Base-by-base conservation (phyloP, 2,888 invertebrate genomes). In the Acanthococcus lagerstroemiae region DNA sequence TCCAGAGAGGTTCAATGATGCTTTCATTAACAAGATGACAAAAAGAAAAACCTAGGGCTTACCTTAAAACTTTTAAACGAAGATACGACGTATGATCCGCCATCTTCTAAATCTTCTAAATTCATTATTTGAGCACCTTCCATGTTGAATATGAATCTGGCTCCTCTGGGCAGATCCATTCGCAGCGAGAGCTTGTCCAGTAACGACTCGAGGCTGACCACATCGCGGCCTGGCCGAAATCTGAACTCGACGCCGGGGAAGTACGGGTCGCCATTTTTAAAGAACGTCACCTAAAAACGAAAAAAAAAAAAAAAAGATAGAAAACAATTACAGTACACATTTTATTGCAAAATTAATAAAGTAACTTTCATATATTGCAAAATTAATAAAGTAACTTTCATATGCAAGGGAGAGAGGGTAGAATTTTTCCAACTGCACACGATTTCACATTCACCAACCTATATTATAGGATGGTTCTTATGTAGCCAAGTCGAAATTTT, bases 61-160 rank as follows among this genome's bases (percentile, higher is more conserved):
- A 90, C 92, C 87, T 91, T 90, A 77, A 93, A 93, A 12, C 87
- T 87, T 77, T 90, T 90, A 75, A 89, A 90, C 4, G 91, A 91
- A 7, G 95, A 94, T 44, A 93, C 93, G 70, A 95, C 91, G 76
- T 95, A 95, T 7, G 88, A 87, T 19, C 88, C 88, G n/a, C 91
- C 92, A 74, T 93, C 91, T 74, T 90, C 89, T 69, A 94, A 78
- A 74, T 93, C 91, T 73, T 88, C 93, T 72, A 90, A 80, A 74
- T 85, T 82, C 75, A 86, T 85, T 74, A 94, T 88, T 66, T 90
- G 81, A 72, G 88, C 86, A 0, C 95, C 95, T 70, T 94, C 92
- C 85, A 92, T 88, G 6, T 90, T 89, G 77, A 94, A 95, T 71
- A 95, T 85, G 77, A 91, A 90, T 63, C 92, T 82, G 4, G 95